Base-by-base conservation (phyloP, 2,888 invertebrate genomes). In the Glyphotaelius pellucidus region DNA sequence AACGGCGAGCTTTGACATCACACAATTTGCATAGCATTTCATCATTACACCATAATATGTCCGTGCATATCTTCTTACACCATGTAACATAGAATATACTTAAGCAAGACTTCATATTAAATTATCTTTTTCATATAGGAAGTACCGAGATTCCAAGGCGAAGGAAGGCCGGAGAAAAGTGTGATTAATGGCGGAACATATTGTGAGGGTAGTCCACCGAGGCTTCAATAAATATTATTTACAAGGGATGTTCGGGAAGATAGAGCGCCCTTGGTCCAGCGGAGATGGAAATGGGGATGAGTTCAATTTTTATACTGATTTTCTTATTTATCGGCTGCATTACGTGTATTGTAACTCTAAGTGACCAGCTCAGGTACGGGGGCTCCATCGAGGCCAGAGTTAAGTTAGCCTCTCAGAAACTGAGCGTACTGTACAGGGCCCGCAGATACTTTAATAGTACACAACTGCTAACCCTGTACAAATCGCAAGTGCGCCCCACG, bases 141-240 rank as follows among this genome's bases (percentile, higher is more conserved):
- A 67, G 42, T 31, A 79, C 19, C 90, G 30, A 30, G 32, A 38
- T 80, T 79, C 79, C 3, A 86, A 25, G 52, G 25, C 52, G 25
- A 86, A 90, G 80, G 86, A 90, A 93, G 92, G 88, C 88, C 89
- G 90, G 86, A 89, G 84, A 85, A 81, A 89, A 92, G 89, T 83
- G 93, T 93, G 91, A 93, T 92, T 92, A 93, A 93, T 93, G 92
- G 92, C 85, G 85, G 38, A 87, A 91, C 47, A 93, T 93, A 91
- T 93, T 93, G 92, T 86, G 86, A 83, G 89, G 92, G 92, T 91
- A 90, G 86, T 79, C 31, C 42, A 86, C 85, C 30, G 42, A 42
- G 79, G 87, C 47, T 42, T 81, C 92, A 91, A 92, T 92, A 92
- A 92, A 92, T 92, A 92, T 90, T 92, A 90, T 92, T 92, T 92